phyloP scores from a whole-genome alignment of 2,888 invertebrate genomes.

The Parapristionchus giblindavisi region DNA sequence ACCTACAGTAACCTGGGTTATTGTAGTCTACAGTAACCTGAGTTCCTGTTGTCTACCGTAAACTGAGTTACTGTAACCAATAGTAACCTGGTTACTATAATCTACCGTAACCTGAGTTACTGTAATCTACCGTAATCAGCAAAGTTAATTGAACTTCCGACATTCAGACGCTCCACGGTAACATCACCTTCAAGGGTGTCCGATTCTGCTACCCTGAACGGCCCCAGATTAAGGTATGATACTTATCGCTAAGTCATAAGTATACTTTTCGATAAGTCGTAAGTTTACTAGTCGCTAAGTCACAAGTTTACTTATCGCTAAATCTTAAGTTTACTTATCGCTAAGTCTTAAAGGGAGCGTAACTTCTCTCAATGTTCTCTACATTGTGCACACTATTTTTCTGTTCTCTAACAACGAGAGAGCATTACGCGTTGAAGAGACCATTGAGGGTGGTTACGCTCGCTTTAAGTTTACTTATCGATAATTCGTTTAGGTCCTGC shows the following conservation, averaged over 20 bases:
- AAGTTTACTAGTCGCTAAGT: slow-evolving; percentile 57
- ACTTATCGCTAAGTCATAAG: no score
- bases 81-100: slow-evolving; percentile 35
- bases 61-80: background rate
- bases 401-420: no score
- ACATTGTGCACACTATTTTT: no score
- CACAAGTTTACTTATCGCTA: no score
- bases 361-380: no score
- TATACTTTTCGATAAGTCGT: slow-evolving; percentile 58
- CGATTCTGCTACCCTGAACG: slow-evolving; percentile 71
- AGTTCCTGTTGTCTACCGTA: slow-evolving; percentile 33
- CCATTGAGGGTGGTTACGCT: no score
- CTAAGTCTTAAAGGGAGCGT: background rate
- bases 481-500: slow-evolving; percentile 70
- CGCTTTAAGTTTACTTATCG: background rate
- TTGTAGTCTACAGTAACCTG: slow-evolving; percentile 38
- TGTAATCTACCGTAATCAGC: slow-evolving; percentile 40
- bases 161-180: slow-evolving; percentile 55
- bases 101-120: slow-evolving; percentile 40
- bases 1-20: slow-evolving; percentile 38
- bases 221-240: slow-evolving; percentile 47
- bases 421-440: no score
- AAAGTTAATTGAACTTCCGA: no score
- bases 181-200: slow-evolving; percentile 60
- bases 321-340: no score